Evolutionary conservation across 2,797 vertebrate species (phyloP), one percentile per base, ranked within the genome.

Genomic region (Aeoliscus strigatus): DNA sequence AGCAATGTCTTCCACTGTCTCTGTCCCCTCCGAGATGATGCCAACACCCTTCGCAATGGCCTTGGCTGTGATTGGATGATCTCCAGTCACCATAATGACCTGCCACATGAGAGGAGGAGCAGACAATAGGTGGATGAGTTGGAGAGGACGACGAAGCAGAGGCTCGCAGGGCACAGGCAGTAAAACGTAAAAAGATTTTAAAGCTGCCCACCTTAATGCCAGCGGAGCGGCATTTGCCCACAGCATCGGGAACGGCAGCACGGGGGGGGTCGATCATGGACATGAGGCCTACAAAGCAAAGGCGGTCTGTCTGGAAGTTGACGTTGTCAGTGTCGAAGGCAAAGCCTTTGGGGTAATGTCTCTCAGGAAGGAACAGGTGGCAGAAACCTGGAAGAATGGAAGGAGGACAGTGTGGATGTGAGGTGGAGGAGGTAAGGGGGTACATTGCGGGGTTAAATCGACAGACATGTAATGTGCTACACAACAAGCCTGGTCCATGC

Each of bases 241-340:
- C 93, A 0, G 93, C 93, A 0, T 94, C 93, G 0, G 93, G 93
- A 62, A 96, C 93, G 0, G 93, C 93, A 0, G 93, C 93, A 8
- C 93, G 89, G 50, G 93, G 93, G 0, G 93, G 93, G 79, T 96
- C 93, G 0, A 96, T 96, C 93, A 96, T 95, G 63, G 93, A 95
- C 86, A 96, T 96, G 59, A 96, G 91, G 10, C 93, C 93, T 27
- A 94, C 83, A 2, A 96, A 96, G 80, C 93, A 96, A 60, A 96
- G 83, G 76, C 92, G 92, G 47, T 94, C 91, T 0, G 90, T 95
- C 71, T 88, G 86, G 80, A 96, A 96, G 81, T 96, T 96, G 28
- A 95, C 91, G 2, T 96, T 93, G 0, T 96, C 93, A 0, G 89
- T 89, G 81, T 96, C 93, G 9, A 94, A 96, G 63, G 93, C 93